phyloP scores from a whole-genome alignment of 2,113 vertebrate genomes.

The Notarius quadriscutis region DNA sequence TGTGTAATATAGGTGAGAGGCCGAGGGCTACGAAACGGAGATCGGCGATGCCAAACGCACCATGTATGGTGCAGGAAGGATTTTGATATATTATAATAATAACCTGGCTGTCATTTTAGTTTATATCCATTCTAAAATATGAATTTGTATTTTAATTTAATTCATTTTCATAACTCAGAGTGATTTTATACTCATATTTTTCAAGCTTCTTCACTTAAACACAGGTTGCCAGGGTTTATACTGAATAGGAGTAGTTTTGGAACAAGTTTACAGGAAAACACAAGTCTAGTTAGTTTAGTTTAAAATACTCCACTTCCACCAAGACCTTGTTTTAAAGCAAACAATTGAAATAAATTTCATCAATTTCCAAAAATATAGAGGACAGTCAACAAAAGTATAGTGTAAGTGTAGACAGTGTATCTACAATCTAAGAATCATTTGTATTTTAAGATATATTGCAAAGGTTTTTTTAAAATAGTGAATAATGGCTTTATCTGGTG shows the following conservation, averaged over 20 bases:
- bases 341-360: neutral
- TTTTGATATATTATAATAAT: neutral
- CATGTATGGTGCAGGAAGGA: no score
- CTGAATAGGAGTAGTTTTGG: neutral
- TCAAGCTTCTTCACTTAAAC: neutral
- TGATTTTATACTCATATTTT: neutral
- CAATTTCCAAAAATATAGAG: no score
- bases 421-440: neutral
- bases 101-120: neutral
- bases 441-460: no score
- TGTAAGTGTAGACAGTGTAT: neutral
- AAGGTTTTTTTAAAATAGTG: no score
- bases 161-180: neutral
- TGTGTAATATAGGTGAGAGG: no score
- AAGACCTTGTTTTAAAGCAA: neutral
- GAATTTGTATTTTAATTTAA: neutral
- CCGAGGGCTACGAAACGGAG: no score
- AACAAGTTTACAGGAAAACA: neutral
- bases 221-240: neutral
- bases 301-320: neutral
- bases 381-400: neutral
- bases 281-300: neutral
- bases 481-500: neutral
- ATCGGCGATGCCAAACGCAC: no score
- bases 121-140: neutral